Percentiles rank a stretch among this genome's conserved stretches.
phyloP scores from a whole-genome alignment of 2,888 invertebrate genomes.

The Drosophila peninsularis region DNA sequence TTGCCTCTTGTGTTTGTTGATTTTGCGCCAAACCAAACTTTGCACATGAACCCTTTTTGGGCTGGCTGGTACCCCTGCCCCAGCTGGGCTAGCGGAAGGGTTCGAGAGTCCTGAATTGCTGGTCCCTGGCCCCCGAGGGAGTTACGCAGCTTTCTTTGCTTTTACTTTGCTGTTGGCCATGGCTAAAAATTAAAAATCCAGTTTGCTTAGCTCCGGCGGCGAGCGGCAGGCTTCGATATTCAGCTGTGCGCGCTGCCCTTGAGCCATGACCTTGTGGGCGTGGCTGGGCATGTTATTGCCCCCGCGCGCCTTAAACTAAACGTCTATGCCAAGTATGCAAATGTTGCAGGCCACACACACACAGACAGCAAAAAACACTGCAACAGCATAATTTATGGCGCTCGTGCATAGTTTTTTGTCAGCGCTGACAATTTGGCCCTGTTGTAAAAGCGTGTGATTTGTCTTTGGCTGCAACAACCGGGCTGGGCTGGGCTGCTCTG shows the following conservation, averaged over 20 bases:
- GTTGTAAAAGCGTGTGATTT: conserved; percentile 78
- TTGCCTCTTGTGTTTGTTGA: conserved; percentile 60
- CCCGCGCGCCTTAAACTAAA: no score
- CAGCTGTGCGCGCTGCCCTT: conserved; percentile 42
- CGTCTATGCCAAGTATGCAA: conserved; percentile 61
- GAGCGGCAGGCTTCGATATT: conserved; percentile 16
- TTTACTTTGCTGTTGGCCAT: conserved; percentile 43
- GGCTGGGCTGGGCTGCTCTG: conserved; percentile 22
- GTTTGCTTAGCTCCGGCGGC: conserved; percentile 50
- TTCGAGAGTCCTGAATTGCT: conserved; percentile 18
- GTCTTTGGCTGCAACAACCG: conserved; percentile 70
- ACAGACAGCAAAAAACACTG: conserved; percentile 31
- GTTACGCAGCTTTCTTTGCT: conserved; percentile 61
- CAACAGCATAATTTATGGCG: conserved; percentile 75
- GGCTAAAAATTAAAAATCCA: conserved; percentile 70
- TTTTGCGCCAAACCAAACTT: conserved; percentile 74
- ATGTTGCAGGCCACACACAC: conserved; percentile 58
- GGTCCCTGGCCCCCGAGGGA: conserved; percentile 24
- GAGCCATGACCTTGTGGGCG: conserved; percentile 71
- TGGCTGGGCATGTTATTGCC: conserved; percentile 25
- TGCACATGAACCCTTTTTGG: conserved; percentile 67
- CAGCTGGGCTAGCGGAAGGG: conserved; percentile 22
- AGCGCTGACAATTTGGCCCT: conserved; percentile 72
- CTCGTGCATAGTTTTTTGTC: conserved; percentile 63
- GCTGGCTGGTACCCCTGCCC: not conserved